Evolutionary conservation across 2,113 vertebrate species (phyloP).

Genomic region (Aegypius monachus): DNA sequence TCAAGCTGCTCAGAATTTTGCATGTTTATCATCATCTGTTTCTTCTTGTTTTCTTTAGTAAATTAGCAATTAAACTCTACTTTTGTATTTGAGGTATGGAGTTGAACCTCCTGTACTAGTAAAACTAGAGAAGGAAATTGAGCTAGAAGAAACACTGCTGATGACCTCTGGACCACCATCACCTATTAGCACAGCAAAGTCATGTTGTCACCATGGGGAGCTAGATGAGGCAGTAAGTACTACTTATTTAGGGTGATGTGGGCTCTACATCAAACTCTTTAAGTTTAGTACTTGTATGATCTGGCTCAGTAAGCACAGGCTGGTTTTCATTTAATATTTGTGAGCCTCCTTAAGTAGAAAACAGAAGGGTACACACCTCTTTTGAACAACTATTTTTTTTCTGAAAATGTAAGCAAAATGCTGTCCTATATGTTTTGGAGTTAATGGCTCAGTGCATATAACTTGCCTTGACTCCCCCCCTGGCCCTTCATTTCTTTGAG

Average conservation of each 20-base stretch:
- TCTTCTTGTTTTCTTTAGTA: background rate
- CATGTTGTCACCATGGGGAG: constrained; percentile 88
- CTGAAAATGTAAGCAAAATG: background rate
- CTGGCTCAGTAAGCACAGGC: background rate
- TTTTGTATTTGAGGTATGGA: constrained; percentile 79
- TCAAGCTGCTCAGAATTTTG: background rate
- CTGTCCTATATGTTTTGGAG: background rate
- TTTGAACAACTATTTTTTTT: background rate
- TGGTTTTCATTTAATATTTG: background rate
- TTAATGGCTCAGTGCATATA: background rate
- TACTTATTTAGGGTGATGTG: background rate
- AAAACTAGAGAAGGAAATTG: constrained; percentile 97
- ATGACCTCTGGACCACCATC: constrained; percentile 78
- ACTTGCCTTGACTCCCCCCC: background rate
- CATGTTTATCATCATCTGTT: background rate
- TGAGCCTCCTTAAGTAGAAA: background rate
- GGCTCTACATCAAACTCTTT: background rate
- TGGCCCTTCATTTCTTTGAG: background rate
- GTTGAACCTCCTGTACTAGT: constrained; percentile 94
- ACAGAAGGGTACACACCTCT: background rate
- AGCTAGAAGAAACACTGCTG: constrained; percentile 91
- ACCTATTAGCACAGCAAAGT: constrained; percentile 82
- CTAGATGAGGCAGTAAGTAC: constrained; percentile 87
- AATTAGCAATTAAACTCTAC: background rate
- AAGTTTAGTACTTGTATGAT: background rate